Evolutionary conservation across 2,113 vertebrate genomes (phyloP).

Genomic region (Anarhynchus alexandrinus): DNA sequence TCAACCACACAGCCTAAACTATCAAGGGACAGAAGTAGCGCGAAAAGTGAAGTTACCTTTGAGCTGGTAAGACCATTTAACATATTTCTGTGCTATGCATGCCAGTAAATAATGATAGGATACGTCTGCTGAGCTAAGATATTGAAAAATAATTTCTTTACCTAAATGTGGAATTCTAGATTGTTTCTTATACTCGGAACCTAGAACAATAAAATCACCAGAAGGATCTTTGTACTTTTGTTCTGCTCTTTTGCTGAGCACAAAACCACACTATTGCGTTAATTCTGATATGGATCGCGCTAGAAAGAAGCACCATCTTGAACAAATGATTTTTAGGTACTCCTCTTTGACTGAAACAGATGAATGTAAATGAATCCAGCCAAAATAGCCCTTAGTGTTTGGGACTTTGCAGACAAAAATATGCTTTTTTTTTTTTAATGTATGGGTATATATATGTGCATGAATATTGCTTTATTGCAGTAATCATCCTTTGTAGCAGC

Average conservation of each 20-base stretch:
- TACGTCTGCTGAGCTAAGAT: neutral
- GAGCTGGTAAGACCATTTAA: constrained; percentile 40
- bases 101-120: neutral
- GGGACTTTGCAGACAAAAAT: neutral
- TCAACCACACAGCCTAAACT: neutral
- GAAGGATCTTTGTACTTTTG: neutral
- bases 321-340: neutral
- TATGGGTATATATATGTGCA: neutral
- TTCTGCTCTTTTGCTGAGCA: neutral
- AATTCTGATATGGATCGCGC: neutral
- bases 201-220: neutral
- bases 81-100: neutral
- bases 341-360: neutral
- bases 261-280: neutral
- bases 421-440: neutral
- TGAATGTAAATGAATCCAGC: neutral
- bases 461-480: neutral
- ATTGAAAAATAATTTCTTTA: neutral
- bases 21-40: neutral
- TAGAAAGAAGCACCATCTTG: neutral
- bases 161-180: neutral
- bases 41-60: neutral
- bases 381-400: neutral
- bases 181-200: neutral
- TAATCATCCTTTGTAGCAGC: neutral